Base-by-base conservation (phyloP, 2,888 invertebrate genomes). In the Acrobasis suavella region DNA sequence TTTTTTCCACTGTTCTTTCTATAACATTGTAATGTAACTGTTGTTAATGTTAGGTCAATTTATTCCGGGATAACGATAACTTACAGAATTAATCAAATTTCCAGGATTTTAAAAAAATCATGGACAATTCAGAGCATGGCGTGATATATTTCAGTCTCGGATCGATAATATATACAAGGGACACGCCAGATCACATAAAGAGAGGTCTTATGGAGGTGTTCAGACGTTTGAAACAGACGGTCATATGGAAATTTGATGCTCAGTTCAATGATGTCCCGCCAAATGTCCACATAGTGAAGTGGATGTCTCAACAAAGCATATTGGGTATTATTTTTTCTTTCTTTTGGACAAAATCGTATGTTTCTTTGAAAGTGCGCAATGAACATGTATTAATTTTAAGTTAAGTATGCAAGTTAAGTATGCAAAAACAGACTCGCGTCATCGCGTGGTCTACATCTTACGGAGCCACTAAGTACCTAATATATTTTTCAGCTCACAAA, bases 91-190 rank as follows among this genome's bases (percentile, higher is more conserved):
- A 6, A 32, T 32, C 8, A 32, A 6, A 32, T 32, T 32, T 5
- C 7, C 63, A 84, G 83, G 77, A 82, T 60, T 64, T 89, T 7
- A 71, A 87, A 68, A 73, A 74, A 61, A 72, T 83, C 64, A 71
- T 88, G 69, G 84, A 86, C 38, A 73, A 72, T 3, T 76, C 87
- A 1, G 72, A 78, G 39, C 62, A 87, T 58, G 89, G 89, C 0
- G 81, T 85, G 0, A 81, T 90, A 46, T 85, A 81, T 70, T 89
- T 91, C 69, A 89, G 87, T 65, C 76, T 89, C 76, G 89, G 90
- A 5, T 82, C 87, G 0, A 83, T 80, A 56, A 69, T 86, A 16
- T 74, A 78, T 58, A 82, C 82, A 60, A 76, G 75, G 10, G 65
- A 73, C 0, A 72, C 88, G 67, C 78, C 85, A 1, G 72, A 74